Evolutionary conservation across 2,797 vertebrate species (phyloP).

Genomic region (Danionella dracula): DNA sequence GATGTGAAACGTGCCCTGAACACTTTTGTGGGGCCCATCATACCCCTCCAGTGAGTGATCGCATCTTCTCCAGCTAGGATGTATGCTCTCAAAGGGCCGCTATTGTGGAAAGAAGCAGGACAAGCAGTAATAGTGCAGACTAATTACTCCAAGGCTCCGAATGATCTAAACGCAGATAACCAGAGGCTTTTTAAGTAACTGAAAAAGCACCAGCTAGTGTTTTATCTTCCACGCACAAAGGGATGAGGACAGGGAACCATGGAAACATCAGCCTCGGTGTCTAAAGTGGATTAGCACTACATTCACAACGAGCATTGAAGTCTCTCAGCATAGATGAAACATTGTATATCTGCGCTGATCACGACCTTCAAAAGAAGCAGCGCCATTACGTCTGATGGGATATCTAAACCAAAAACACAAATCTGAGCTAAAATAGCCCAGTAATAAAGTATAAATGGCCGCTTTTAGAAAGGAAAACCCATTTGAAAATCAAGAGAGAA

Average conservation of each 20-base stretch:
- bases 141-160: neutral
- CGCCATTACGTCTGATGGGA: neutral
- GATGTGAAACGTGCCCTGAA: constrained; percentile 77
- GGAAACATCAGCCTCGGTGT: constrained; percentile 28
- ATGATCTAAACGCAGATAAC: neutral
- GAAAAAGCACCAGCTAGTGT: constrained; percentile 3
- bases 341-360: constrained; percentile 8
- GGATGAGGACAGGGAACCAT: constrained; percentile 35
- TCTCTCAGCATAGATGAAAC: neutral
- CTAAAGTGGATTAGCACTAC: neutral
- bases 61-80: constrained; percentile 87
- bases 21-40: constrained; percentile 96
- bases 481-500: no score
- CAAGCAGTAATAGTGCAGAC: neutral
- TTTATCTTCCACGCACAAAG: constrained; percentile 30
- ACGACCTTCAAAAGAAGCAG: neutral
- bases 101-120: constrained; percentile 44
- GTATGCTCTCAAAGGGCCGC: constrained; percentile 91
- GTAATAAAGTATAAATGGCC: no score
- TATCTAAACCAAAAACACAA: no score
- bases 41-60: constrained; percentile 78
- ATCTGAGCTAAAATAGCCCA: no score
- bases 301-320: neutral
- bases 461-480: no score
- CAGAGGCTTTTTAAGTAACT: neutral